Conservation (phyloP, 2,113 vertebrate species). For the Cephalopholis sonnerati region DNA sequence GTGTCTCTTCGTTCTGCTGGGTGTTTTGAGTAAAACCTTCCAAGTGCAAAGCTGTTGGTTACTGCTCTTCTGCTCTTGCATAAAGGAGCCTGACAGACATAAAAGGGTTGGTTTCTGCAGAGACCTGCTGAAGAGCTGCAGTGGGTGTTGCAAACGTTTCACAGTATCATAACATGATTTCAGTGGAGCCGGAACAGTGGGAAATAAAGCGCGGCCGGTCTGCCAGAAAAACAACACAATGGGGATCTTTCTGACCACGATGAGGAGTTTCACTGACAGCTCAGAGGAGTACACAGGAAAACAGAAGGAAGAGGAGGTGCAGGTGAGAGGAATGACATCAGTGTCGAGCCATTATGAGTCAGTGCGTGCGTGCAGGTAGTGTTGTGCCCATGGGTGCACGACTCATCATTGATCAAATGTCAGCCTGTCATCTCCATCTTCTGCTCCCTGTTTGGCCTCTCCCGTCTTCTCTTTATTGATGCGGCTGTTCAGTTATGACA, state of each 20-base stretch:
- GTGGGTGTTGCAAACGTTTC: conserved; percentile 28
- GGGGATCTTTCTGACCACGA: conserved; percentile 34
- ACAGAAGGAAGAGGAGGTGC: conserved; percentile 22
- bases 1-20: neutral
- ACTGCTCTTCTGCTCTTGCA: conserved; percentile 22
- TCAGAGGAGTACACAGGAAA: conserved; percentile 20
- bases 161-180: conserved; percentile 40
- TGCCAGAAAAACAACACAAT: conserved; percentile 35
- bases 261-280: conserved; percentile 37
- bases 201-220: conserved; percentile 39
- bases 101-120: conserved; percentile 9
- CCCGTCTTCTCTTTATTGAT: conserved; percentile 50
- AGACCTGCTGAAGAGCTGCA: conserved; percentile 15
- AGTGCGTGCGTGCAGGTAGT: conserved; percentile 56
- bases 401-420: conserved; percentile 73
- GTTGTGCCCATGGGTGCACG: conserved; percentile 46
- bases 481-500: conserved; percentile 45
- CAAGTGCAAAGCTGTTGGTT: conserved; percentile 2
- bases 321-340: conserved; percentile 18
- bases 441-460: conserved; percentile 32
- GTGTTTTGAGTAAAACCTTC: conserved; percentile 5
- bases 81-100: conserved; percentile 5
- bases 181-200: conserved; percentile 28
- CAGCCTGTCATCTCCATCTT: conserved; percentile 61
- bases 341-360: conserved; percentile 53